Evolutionary conservation across 1,140 invertebrate species (phyloP).

Genomic region (Drosophila kepulauana): DNA sequence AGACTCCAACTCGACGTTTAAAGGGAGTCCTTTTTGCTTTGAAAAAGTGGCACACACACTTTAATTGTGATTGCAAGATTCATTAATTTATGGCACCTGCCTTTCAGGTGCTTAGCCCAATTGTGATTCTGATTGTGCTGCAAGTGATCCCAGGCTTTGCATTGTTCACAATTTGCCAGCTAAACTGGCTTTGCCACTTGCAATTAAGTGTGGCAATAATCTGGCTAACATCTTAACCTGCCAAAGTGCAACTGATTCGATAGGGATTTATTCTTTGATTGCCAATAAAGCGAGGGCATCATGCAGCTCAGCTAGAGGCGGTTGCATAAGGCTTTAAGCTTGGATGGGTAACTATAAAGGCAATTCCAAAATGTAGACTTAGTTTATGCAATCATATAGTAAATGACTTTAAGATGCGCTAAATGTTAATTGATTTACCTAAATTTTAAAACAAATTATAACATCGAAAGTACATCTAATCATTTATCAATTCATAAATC

Average conservation of each 20-base stretch:
- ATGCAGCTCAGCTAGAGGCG: no score
- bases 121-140: background rate
- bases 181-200: background rate
- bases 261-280: background rate
- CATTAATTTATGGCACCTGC: constrained; percentile 39
- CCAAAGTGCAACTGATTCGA: background rate
- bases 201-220: background rate
- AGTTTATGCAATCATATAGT: no score
- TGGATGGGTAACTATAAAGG: no score
- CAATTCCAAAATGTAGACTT: no score
- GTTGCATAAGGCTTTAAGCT: background rate
- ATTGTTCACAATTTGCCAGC: background rate
- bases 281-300: background rate
- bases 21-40: background rate
- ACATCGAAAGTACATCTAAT: no score
- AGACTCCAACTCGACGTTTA: background rate
- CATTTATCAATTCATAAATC: no score
- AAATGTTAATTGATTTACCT: no score
- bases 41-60: constrained; percentile 31
- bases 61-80: constrained; percentile 49
- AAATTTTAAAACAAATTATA: no score
- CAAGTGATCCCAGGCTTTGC: background rate
- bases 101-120: constrained; percentile 3
- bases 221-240: background rate
- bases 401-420: no score